Base-by-base conservation (phyloP, 2,113 vertebrate genomes). In the Suncus etruscus region DNA sequence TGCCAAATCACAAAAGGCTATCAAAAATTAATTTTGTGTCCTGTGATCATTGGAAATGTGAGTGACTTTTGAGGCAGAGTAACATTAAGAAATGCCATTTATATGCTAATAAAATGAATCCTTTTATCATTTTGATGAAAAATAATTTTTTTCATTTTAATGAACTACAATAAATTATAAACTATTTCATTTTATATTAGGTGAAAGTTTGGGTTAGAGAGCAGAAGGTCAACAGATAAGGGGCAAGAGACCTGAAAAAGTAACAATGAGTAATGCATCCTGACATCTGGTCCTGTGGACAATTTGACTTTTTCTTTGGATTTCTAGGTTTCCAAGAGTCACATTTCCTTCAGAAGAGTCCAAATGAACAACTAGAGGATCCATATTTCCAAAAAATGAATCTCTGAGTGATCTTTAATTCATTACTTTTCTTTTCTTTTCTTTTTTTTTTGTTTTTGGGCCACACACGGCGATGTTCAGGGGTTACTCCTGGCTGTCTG, bases 11-110 rank as follows among this genome's bases (percentile, higher is more conserved):
- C 97, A 98, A 98, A 98, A 97, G 97, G 96, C 98, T 97, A 98
- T 98, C 97, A 98, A 98, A 98, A 98, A 98, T 98, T 97, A 98
- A 98, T 98, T 98, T 97, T 97, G 97, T 98, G 96, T 97, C 96
- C 97, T 98, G 95, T 97, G 98, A 98, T 98, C 98, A 97, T 95
- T 97, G 97, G 97, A 97, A 98, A 97, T 97, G 95, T 98, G 98
- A 98, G 97, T 98, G 98, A 97, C 39, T 98, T 98, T 97, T 96
- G 97, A 97, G 97, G 96, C 86, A 96, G 95, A 97, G 91, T 98
- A 97, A 98, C 97, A 98, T 97, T 96, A 95, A 96, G 98, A 97
- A 98, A 97, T 97, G 94, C 95, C 97, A 98, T 98, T 98, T 98
- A 98, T 98, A 98, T 98, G 98, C 97, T 98, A 98, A 98, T 98